Evolutionary conservation across 2,113 vertebrate genomes (phyloP), one percentile per base, ranked within the genome.

Genomic region (Geococcyx californianus): DNA sequence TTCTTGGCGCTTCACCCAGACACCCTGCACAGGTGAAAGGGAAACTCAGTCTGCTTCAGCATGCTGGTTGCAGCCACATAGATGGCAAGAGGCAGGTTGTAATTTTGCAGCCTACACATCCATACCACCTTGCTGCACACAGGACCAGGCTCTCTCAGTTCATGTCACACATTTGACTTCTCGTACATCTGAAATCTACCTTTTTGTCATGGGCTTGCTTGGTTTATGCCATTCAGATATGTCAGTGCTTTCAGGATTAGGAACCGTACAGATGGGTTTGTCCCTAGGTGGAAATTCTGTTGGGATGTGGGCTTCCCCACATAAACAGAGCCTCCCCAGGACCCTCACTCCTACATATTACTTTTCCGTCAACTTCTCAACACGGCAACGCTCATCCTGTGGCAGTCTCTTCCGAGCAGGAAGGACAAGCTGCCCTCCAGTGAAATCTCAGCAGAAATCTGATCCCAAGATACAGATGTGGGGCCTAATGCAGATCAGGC

Each of bases 261-360:
- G 10, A 94, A n/a, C 8, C 7, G 1, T 44, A 56, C 4, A 51
- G 52, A 47, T 24, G 15, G n/a, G 10, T 14, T 5, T 87, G 34
- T 31, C 34, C 18, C 34, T 14, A 4, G 7, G 42, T 29, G 24
- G 33, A 82, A 81, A 69, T 34, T 40, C 56, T 81, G 33, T 60
- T 67, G 56, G 23, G 42, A 59, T 8, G 3, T 7, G 16, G 38
- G 28, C 13, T 77, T 24, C 9, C 10, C 19, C 9, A 7, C 14
- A 74, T n/a, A 76, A 84, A 66, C 3, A 9, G 52, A 58, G 25
- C 10, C 26, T 7, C 20, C 3, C 5, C 0, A 0, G 8, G 6
- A 3, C 2, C 7, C 11, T 9, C 26, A 70, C 51, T 84, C 42
- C 34, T 51, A 2, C 19, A 13, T 31, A 38, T 18, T 0, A 0